A percentile compares a stretch with the other conserved stretches of the same genome.
Conservation (phyloP, 2,113 vertebrate genomes). For the Tamias sibiricus region DNA sequence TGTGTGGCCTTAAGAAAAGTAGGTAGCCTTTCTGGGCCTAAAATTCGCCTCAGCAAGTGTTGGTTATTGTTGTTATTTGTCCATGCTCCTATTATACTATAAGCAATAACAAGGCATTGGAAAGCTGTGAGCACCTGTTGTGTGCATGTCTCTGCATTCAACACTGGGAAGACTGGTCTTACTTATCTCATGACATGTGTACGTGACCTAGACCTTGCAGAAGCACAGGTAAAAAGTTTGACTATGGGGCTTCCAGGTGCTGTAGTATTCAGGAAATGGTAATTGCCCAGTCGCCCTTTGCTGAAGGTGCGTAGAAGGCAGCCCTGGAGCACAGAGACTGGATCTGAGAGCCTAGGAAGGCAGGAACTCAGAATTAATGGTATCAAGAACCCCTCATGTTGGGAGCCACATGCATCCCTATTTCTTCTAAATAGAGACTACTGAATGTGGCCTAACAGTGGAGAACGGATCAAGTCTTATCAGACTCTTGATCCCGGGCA, state of each 20-base stretch:
- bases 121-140: background rate
- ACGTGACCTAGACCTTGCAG: background rate
- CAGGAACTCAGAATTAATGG: too few relatives aligned
- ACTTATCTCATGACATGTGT: background rate
- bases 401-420: background rate
- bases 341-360: background rate
- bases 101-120: background rate
- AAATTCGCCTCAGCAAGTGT: rapidly evolving
- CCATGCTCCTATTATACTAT: rapidly evolving
- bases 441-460: rapidly evolving
- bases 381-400: background rate
- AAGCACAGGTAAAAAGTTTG: background rate
- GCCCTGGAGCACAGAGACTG: background rate
- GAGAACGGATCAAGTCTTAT: background rate
- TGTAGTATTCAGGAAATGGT: background rate
- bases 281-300: rapidly evolving
- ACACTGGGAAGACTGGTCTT: background rate
- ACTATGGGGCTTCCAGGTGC: rapidly evolving
- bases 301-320: background rate
- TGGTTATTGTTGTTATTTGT: too few relatives aligned
- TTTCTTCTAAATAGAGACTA: background rate
- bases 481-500: background rate
- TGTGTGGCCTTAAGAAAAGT: background rate
- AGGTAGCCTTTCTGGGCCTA: background rate
- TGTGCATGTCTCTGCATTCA: background rate